Base-by-base conservation (phyloP, 2,113 vertebrate species). In the Nipponia nippon region DNA sequence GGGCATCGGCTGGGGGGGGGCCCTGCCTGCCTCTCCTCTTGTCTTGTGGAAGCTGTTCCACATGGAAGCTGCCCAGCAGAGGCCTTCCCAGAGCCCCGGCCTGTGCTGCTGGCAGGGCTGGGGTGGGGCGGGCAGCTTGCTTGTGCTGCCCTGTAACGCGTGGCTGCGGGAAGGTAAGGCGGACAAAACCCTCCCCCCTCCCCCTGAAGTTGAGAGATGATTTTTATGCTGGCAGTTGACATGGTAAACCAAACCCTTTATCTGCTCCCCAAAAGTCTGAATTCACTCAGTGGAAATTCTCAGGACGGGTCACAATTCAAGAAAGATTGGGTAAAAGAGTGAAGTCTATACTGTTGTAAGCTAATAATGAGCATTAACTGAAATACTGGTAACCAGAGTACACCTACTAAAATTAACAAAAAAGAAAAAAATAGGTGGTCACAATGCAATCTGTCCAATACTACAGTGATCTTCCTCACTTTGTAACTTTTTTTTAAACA, bases 401-500 rank as follows among this genome's bases (percentile, higher is more conserved):
- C 59, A 73, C 67, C 65, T 96, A 55, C 84, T 96, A 78, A 86
- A 95, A 53, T 65, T n/a, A 77, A 55, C 86, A 63, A 85, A 85
- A 42, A 42, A 75, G 11, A 56, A 92, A 73, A 89, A 49, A 76
- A 25, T 4, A 18, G 15, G 44, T 86, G 53, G 89, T 70, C 50
- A 44, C 59, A 77, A 3, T 77, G 80, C 83, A 55, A 27, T 97
- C 92, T 97, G 85, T 96, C 96, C 62, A 76, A 7, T 96, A 95
- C 23, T 80, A 19, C 81, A 86, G 91, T 93, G 66, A 86, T 96
- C 77, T 93, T 87, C 95, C 97, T 91, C 86, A 38, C 77, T 97
- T 97, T 97, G 96, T 98, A 97, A 93, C 67, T 96, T 96, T 97
- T 97, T 94, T 38, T 25, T 7, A 96, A 95, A 72, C 63, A 93